A percentile compares a stretch with the other conserved stretches of the same genome.
phyloP scores from a whole-genome alignment of 2,797 vertebrate species.

The Iguana delicatissima region DNA sequence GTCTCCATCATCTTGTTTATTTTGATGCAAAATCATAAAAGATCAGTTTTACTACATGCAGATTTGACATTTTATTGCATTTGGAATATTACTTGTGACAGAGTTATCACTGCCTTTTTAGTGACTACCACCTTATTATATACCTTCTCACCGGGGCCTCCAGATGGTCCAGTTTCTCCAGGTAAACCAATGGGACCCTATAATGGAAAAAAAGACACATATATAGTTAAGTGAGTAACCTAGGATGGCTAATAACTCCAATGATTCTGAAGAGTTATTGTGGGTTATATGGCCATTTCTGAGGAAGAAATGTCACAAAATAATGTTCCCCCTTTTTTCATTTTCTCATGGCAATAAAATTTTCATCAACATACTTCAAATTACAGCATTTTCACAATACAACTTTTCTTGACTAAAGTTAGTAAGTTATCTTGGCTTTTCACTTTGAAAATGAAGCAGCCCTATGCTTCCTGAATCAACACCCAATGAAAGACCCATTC shows the following conservation, averaged over 20 bases:
- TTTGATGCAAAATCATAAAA: not conserved
- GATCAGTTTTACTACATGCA: not conserved
- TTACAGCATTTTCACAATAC: not conserved
- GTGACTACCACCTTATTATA: constrained; percentile 41
- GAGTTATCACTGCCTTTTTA: not conserved
- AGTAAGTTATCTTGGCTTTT: not conserved
- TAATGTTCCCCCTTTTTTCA: not conserved
- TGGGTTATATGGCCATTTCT: not conserved
- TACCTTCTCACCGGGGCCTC: constrained; percentile 94
- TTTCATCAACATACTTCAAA: not conserved
- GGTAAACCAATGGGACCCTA: constrained; percentile 89
- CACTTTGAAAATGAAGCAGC: not conserved
- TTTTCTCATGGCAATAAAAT: not conserved
- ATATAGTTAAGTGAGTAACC: not conserved
- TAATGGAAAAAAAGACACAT: constrained; percentile 25
- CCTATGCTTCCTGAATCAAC: not conserved
- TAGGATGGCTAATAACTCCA: not conserved
- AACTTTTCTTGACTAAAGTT: not conserved
- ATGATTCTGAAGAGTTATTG: not conserved
- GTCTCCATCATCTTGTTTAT: not conserved
- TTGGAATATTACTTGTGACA: constrained; percentile 26
- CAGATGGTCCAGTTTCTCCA: constrained; percentile 86
- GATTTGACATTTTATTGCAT: not conserved
- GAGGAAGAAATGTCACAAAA: not conserved
- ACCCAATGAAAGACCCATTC: not conserved